Evolutionary conservation across 2,888 invertebrate species (phyloP), one percentile per base, ranked within the genome.

Genomic region (Mesorhabditis spiculigera): DNA sequence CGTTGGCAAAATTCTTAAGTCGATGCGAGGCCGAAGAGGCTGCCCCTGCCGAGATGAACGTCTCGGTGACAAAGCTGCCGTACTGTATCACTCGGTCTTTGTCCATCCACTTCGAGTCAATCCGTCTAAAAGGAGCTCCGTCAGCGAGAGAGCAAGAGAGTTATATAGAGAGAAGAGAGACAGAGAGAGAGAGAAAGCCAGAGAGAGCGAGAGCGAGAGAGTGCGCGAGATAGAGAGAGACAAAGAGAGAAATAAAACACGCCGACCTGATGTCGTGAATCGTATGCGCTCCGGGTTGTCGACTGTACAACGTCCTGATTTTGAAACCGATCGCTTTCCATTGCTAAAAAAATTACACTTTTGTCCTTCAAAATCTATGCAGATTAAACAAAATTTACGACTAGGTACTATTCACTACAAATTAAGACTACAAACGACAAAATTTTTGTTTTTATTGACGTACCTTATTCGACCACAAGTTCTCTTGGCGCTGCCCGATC

Each of bases 401-500:
- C 28, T 28, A 28, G 28, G 3, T 28, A 28, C 28, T 28, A 28
- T 28, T 28, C 28, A 28, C 28, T 28, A 28, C 28, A 28, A 28
- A 28, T 28, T 28, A 28, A 28, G 58, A n/a, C n/a, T 50, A n/a
- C 58, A n/a, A n/a, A n/a, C n/a, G n/a, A 50, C n/a, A 13, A 13
- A n/a, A 13, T 50, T 50, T 50, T 50, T 50, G 8, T 50, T 13
- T n/a, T n/a, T n/a, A 10, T 50, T 50, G 8, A 10, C 58, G 8
- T n/a, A 50, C 58, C 58, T 50, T 50, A 10, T 10, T 50, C n/a
- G 58, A 13, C 58, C 58, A 50, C 58, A 50, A 3, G n/a, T 50
- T 50, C 58, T 50, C 58, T 50, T 50, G 58, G 8, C 58, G 58
- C n/a, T 50, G 58, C 58, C 58, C 58, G 58, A 50, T 50, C 58